These are phyloP conservation scores for Characodon lateralis DNA, from an alignment of 2,797 vertebrate species.

Conservation along the genomic window DNA sequence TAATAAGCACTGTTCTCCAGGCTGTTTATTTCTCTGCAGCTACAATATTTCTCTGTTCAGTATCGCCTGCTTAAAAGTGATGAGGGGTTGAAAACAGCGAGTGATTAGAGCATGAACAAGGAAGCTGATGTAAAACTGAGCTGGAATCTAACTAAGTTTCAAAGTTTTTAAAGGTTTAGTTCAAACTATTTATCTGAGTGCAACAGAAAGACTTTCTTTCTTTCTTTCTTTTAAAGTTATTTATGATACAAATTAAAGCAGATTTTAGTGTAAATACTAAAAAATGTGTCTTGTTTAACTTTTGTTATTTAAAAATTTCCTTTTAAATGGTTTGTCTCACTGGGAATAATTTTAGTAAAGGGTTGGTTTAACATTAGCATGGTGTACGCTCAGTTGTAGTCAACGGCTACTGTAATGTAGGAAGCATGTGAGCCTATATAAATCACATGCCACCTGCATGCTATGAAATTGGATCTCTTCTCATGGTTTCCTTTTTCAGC, in stretches of 20 bases:
- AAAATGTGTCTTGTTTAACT: background rate
- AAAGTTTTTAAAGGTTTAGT: background rate
- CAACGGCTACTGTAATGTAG: background rate
- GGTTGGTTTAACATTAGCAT: background rate
- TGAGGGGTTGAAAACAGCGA: background rate
- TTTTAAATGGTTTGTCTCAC: background rate
- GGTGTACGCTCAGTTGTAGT: background rate
- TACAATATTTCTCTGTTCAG: background rate
- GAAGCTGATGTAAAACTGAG: background rate
- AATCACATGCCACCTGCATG: background rate
- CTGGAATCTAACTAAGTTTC: background rate
- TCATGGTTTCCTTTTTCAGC: constrained; percentile 73
- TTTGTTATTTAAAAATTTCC: background rate
- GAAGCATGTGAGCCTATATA: background rate
- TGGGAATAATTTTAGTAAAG: background rate
- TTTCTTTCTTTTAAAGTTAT: background rate
- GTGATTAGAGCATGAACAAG: background rate
- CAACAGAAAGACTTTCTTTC: background rate
- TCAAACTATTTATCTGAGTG: background rate
- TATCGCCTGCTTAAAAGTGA: too few relatives aligned
- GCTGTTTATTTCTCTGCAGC: background rate
- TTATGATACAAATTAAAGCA: background rate
- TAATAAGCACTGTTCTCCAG: background rate
- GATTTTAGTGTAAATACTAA: background rate
- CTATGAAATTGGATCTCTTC: background rate